These are phyloP conservation scores for Siphamia tubifer DNA, from an alignment of 2,113 vertebrate species.

Conservation along the genomic window DNA sequence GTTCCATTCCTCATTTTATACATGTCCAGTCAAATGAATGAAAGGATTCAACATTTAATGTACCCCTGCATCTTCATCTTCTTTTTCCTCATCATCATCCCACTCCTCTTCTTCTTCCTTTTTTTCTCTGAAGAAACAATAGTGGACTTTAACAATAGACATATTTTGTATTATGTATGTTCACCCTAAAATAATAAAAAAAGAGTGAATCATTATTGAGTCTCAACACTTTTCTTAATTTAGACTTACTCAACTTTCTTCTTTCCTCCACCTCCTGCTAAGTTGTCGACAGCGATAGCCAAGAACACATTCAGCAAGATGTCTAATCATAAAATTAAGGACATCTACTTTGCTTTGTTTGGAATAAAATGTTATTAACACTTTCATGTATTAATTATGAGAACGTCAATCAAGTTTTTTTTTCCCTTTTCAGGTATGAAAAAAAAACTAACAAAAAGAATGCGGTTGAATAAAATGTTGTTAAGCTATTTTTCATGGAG, in stretches of 20 bases:
- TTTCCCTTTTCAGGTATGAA: too few species aligned
- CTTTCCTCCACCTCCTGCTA: constrained; percentile 69
- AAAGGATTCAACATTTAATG: neutral
- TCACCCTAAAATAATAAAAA: neutral
- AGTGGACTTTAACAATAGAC: neutral
- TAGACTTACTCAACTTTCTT: constrained; percentile 65
- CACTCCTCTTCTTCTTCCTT: constrained; percentile 77
- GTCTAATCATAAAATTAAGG: constrained; percentile 63
- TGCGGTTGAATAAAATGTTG: too few species aligned
- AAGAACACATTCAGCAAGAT: constrained; percentile 81
- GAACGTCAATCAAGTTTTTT: too few species aligned
- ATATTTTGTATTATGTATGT: neutral
- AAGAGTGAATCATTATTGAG: neutral
- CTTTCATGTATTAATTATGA: too few species aligned
- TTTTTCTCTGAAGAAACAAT: constrained; percentile 69
- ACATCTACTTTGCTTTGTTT: neutral
- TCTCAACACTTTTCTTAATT: neutral
- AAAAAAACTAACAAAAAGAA: too few species aligned
- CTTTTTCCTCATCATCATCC: constrained; percentile 72
- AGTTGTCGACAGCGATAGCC: constrained; percentile 81
- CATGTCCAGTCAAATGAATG: neutral
- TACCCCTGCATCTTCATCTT: constrained; percentile 77
- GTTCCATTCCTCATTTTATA: neutral
- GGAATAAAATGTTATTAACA: neutral
- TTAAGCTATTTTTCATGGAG: too few species aligned